A percentile compares a stretch with the other conserved stretches of the same genome.
phyloP scores from a whole-genome alignment of 2,113 vertebrate genomes.

The Tragelaphus strepsiceros region DNA sequence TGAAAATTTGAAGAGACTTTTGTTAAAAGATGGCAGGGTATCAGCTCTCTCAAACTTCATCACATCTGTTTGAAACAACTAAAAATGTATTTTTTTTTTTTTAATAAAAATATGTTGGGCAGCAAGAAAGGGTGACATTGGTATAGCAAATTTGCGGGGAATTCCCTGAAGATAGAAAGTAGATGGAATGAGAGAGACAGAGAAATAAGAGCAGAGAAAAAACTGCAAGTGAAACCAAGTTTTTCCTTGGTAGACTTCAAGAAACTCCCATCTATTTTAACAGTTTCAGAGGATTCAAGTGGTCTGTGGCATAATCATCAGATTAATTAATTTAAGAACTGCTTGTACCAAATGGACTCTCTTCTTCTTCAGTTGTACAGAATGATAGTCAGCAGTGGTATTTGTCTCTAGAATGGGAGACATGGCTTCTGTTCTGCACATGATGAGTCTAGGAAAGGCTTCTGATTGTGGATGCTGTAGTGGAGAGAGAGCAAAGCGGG shows the following conservation, averaged over 20 bases:
- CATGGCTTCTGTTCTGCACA: background rate
- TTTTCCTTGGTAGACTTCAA: background rate
- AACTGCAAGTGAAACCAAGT: background rate
- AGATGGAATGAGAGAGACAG: background rate
- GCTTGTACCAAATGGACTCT: background rate
- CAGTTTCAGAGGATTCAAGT: background rate
- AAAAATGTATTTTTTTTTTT: background rate
- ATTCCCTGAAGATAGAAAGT: background rate
- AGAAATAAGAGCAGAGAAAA: background rate
- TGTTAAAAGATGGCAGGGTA: background rate
- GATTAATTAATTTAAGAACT: conserved; percentile 7
- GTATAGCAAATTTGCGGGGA: background rate
- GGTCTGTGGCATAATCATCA: background rate
- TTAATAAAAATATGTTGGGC: background rate
- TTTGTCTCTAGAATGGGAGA: background rate
- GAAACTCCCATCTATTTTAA: background rate
- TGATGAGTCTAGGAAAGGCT: background rate
- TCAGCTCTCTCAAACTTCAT: background rate
- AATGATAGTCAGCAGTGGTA: background rate
- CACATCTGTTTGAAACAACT: background rate
- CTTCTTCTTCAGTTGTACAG: background rate
- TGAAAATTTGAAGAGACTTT: conserved; percentile 21
- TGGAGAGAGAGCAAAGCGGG: background rate
- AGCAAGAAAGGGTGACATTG: background rate
- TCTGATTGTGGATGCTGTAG: background rate